Evolutionary conservation across 2,888 invertebrate species (phyloP), one percentile per base, ranked within the genome.

Genomic region (Lymantria monacha): DNA sequence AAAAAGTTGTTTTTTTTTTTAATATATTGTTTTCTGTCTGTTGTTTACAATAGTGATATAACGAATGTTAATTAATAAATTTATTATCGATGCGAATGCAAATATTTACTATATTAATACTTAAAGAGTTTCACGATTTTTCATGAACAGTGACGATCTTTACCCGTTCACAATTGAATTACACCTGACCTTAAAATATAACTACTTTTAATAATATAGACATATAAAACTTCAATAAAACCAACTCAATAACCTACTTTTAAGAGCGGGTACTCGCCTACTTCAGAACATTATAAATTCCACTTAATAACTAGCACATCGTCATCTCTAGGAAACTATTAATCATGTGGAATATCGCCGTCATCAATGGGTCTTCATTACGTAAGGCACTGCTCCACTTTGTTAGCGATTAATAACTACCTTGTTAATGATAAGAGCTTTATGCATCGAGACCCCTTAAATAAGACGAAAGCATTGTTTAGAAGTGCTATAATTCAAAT

Each of bases 301-400:
- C 31, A 13, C 57, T 36, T 50, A 43, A 48, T 49, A 54, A 57
- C 46, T 54, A 15, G 51, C 45, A 38, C 47, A 12, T 40, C 42
- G 48, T 46, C 58, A 55, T 58, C 48, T 65, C 55, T 56, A 45
- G 42, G 57, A 56, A 64, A 58, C 59, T 54, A 68, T 62, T 68
- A 54, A 68, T 68, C 62, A 65, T 57, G 51, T 45, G 50, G 49
- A 55, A 57, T 51, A 53, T 59, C 14, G 46, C 22, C 33, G 45
- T 40, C 46, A 43, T 59, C 57, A 59, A 59, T 61, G 55, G 43
- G 49, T 56, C 49, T 49, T 57, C 50, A 57, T 66, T 53, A 64
- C 48, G 46, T 56, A 57, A 61, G 48, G 42, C 38, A 53, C 44
- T 61, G 41, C 49, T 59, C 47, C 42, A 61, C 42, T 58, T 46